A percentile compares a stretch with the other conserved stretches of the same genome.
phyloP scores from a whole-genome alignment of 2,113 vertebrate genomes.

The Mastomys natalensis region DNA sequence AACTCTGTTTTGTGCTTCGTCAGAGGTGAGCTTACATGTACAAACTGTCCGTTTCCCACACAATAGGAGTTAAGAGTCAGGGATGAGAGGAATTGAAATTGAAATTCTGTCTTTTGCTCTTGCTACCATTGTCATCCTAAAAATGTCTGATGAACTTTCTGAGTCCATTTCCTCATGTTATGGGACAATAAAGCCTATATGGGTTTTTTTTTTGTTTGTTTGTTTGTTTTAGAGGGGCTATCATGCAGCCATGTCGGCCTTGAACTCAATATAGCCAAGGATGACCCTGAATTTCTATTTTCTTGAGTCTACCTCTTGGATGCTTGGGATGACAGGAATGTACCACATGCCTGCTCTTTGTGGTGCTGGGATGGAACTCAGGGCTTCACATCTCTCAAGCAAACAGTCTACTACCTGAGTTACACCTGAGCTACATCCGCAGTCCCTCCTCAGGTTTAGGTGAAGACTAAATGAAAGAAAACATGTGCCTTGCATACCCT shows the following conservation, averaged over 20 bases:
- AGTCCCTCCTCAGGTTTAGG: background rate
- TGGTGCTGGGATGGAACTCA: background rate
- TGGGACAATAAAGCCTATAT: background rate
- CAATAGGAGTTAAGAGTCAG: background rate
- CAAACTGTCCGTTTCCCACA: background rate
- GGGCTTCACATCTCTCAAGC: background rate
- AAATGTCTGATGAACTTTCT: background rate
- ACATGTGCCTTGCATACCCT: background rate
- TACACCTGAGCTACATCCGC: background rate
- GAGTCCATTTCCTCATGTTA: background rate
- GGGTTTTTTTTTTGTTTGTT: background rate
- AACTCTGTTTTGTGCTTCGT: background rate
- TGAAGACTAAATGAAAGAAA: slow-evolving; percentile 1
- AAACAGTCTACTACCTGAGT: background rate
- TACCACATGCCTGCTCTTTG: background rate
- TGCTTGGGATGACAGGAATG: background rate
- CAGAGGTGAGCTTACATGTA: background rate
- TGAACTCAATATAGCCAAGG: background rate
- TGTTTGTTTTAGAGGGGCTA: background rate
- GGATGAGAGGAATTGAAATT: background rate
- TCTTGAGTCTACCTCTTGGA: background rate
- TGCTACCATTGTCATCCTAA: background rate
- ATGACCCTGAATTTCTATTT: background rate
- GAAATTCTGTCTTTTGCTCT: background rate
- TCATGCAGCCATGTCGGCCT: background rate